A percentile compares a stretch with the other conserved stretches of the same genome.
These are phyloP conservation scores for Eutrigla gurnardus DNA, from an alignment of 2,797 vertebrate genomes.

Conservation along the genomic window DNA sequence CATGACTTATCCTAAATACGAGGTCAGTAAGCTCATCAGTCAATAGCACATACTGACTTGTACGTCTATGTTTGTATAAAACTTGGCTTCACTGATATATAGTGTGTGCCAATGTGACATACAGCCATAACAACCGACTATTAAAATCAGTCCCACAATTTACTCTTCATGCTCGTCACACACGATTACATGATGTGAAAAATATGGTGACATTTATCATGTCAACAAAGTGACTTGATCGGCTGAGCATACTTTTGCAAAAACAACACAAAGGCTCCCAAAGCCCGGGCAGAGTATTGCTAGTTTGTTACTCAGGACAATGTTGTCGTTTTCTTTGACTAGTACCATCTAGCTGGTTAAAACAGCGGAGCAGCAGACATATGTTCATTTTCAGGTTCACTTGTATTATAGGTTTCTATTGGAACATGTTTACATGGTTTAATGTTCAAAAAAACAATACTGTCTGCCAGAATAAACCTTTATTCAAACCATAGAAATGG, in stretches of 20 bases:
- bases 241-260: neutral
- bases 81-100: neutral
- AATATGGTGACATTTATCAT: neutral
- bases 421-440: no score
- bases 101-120: neutral
- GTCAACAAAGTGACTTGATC: neutral
- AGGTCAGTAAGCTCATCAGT: constrained; percentile 3
- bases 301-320: constrained; percentile 22
- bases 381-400: neutral
- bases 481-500: no score
- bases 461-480: no score
- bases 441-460: no score
- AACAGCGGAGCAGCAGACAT: neutral
- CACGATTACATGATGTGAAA: neutral
- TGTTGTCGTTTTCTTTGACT: constrained; percentile 10
- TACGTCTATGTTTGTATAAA: constrained; percentile 23
- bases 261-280: neutral
- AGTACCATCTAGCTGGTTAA: constrained; percentile 25
- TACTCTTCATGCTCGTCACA: neutral
- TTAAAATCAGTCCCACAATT: neutral
- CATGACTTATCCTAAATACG: constrained; percentile 9
- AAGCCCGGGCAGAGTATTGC: neutral
- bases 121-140: constrained; percentile 8
- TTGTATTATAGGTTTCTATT: neutral
- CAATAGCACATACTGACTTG: constrained; percentile 6